phyloP scores from a whole-genome alignment of 1,140 invertebrate genomes.

The Bradysia coprophila region DNA sequence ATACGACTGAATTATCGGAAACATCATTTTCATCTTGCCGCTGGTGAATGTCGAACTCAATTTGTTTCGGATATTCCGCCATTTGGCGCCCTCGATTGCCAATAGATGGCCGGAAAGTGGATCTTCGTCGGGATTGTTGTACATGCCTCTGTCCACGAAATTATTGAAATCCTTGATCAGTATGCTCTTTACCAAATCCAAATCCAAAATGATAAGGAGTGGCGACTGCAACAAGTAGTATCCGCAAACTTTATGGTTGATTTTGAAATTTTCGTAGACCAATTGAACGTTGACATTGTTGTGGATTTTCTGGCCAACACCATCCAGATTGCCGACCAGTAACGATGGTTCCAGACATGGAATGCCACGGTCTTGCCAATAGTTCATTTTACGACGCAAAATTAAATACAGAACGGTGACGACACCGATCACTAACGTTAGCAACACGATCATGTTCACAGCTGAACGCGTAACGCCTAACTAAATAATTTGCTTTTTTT shows the following conservation, averaged over 20 bases:
- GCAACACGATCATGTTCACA: too few relatives aligned
- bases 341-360: background rate
- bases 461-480: too few relatives aligned
- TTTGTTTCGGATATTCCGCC: conserved; percentile 33
- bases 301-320: background rate
- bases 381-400: too few relatives aligned
- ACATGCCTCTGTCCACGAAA: conserved; percentile 23
- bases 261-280: too few relatives aligned
- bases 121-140: conserved; percentile 18
- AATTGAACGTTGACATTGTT: background rate
- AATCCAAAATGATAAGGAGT: conserved; percentile 24
- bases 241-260: conserved; percentile 9
- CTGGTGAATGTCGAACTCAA: conserved; percentile 36
- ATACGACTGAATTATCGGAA: conserved; percentile 14
- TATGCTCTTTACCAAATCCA: conserved; percentile 22
- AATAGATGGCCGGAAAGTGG: conserved; percentile 21
- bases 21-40: conserved; percentile 34
- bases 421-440: too few relatives aligned
- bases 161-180: conserved; percentile 23
- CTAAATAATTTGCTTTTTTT: too few relatives aligned
- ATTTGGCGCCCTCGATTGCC: conserved; percentile 23
- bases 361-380: too few relatives aligned
- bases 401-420: too few relatives aligned
- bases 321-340: background rate
- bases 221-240: conserved; percentile 19